Evolutionary conservation across 2,113 vertebrate species (phyloP).

Genomic region (human): GRCh38 chr14:74442501-74443000

Average conservation of each 20-base stretch:
- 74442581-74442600: not conserved
- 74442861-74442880: not conserved
- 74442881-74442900: not conserved
- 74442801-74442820: not conserved
- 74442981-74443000: not conserved
- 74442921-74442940: not conserved
- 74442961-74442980: not conserved
- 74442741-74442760: not conserved
- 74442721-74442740: not conserved
- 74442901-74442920: not conserved
- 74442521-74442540: not conserved
- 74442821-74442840: not conserved
- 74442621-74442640: not conserved
- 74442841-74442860: not conserved
- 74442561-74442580: not conserved
- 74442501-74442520: not conserved
- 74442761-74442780: not conserved
- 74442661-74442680: not conserved
- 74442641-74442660: not conserved
- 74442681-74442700: not conserved
- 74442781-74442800: not conserved
- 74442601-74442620: not conserved
- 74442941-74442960: not conserved
- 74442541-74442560: not conserved
- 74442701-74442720: not conserved